Conservation (phyloP, 2,888 invertebrate genomes). For the Mythimna ferrago region DNA sequence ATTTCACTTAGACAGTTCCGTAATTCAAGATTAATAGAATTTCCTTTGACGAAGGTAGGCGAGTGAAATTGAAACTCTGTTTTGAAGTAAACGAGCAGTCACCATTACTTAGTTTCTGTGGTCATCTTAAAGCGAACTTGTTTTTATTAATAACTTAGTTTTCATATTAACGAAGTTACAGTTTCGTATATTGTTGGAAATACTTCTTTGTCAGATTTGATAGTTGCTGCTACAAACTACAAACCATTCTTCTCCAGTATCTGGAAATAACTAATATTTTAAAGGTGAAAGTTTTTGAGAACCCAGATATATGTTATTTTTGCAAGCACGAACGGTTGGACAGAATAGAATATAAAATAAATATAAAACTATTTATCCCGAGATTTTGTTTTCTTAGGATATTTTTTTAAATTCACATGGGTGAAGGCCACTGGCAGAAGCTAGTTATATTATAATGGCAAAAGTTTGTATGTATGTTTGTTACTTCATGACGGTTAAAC, state of each 20-base stretch:
- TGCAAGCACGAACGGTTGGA: too few species aligned
- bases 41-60: slow-evolving; percentile 63
- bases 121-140: slow-evolving; percentile 62
- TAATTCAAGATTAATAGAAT: slow-evolving; percentile 65
- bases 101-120: slow-evolving; percentile 61
- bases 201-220: slow-evolving; percentile 31
- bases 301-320: too few species aligned
- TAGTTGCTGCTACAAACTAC: not conserved
- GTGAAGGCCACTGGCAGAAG: too few species aligned
- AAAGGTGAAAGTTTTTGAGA: not conserved
- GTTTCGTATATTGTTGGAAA: slow-evolving; percentile 33
- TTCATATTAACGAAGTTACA: slow-evolving; percentile 53
- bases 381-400: too few species aligned
- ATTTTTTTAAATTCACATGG: too few species aligned
- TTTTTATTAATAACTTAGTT: slow-evolving; percentile 61
- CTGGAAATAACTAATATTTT: not conserved
- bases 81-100: slow-evolving; percentile 60
- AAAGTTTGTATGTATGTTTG: too few species aligned
- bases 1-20: slow-evolving; percentile 58
- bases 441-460: too few species aligned
- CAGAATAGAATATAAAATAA: too few species aligned
- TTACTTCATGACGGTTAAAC: too few species aligned
- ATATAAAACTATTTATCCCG: too few species aligned
- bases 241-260: not conserved
- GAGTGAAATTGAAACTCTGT: slow-evolving; percentile 63